phyloP scores from a whole-genome alignment of 2,797 vertebrate species.

The Florisuga fusca region DNA sequence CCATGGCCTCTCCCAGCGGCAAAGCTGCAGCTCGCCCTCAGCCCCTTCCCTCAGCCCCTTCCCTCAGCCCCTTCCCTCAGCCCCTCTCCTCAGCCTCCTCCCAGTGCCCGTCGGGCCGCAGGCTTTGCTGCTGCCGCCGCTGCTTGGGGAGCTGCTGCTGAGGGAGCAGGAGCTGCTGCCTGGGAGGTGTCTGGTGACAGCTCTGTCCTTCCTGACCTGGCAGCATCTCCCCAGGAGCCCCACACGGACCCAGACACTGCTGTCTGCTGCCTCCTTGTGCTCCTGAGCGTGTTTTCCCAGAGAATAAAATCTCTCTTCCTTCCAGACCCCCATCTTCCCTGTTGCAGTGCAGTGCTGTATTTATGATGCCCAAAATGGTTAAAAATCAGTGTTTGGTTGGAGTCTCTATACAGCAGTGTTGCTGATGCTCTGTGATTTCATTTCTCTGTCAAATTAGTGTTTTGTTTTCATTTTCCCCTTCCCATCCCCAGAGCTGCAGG shows the following conservation, averaged over 20 bases:
- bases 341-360: rapidly evolving
- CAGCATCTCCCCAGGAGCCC: background rate
- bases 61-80: background rate
- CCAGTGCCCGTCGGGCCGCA: background rate
- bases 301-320: background rate
- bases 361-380: background rate
- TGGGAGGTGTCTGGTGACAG: background rate
- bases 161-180: background rate
- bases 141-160: too few species aligned
- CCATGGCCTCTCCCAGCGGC: background rate
- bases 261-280: background rate
- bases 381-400: background rate
- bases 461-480: background rate
- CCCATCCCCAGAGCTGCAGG: background rate
- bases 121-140: background rate
- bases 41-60: too few species aligned
- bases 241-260: rapidly evolving
- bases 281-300: background rate
- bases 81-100: too few species aligned
- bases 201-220: background rate
- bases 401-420: too few species aligned
- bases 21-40: background rate
- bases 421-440: rapidly evolving
- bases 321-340: background rate
- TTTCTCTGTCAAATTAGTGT: background rate